Percentiles rank a stretch among this genome's conserved stretches.
Conservation (phyloP, 2,888 invertebrate species). For the Tipula unca region DNA sequence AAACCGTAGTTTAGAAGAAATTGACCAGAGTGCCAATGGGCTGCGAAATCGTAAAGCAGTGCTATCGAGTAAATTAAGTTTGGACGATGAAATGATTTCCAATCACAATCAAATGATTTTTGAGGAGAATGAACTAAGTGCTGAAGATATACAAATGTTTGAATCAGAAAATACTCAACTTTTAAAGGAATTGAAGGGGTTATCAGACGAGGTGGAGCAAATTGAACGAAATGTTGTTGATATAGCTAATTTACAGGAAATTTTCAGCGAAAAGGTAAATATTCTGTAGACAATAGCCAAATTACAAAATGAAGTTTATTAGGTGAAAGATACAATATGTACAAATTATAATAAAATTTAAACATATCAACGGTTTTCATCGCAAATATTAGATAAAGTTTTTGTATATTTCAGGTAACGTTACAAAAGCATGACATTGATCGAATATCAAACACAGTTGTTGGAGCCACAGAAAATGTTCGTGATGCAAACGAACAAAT, state of each 20-base stretch:
- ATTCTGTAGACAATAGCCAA: not conserved
- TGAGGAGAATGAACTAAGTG: conserved; percentile 59
- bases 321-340: no score
- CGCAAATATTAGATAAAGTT: no score
- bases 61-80: conserved; percentile 34
- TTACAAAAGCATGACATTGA: conserved; percentile 93
- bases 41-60: conserved; percentile 23
- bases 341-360: no score
- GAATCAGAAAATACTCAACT: conserved; percentile 85
- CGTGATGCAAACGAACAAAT: conserved; percentile 96
- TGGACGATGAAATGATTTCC: conserved; percentile 30
- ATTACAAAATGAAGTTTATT: not conserved
- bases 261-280: conserved; percentile 83
- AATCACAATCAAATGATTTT: conserved; percentile 29
- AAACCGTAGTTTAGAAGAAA: not conserved
- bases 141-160: conserved; percentile 88
- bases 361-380: no score
- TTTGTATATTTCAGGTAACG: conserved; percentile 50
- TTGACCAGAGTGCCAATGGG: conserved; percentile 19
- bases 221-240: conserved; percentile 90
- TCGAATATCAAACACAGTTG: conserved; percentile 76
- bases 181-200: conserved; percentile 76
- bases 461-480: conserved; percentile 90
- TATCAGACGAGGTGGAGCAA: conserved; percentile 84
- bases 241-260: conserved; percentile 89